Conservation (phyloP, 2,113 vertebrate species). For the Lates calcarifer region DNA sequence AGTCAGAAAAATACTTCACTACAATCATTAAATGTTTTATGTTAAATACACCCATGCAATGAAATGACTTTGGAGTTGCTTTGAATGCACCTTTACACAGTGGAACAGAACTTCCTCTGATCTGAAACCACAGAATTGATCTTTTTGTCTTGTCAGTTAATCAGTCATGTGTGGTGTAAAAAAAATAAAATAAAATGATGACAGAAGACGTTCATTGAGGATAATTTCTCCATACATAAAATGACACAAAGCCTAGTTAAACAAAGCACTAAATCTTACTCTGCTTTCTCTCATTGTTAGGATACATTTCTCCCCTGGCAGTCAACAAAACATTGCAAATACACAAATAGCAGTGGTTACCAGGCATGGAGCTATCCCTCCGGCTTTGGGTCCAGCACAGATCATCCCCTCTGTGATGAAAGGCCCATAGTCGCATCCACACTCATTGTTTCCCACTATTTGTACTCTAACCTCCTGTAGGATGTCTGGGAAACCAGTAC, state of each 20-base stretch:
- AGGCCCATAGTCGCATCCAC: slow-evolving; percentile 15
- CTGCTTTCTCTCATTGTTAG: not conserved
- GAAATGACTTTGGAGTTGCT: too few species aligned
- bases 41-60: too few species aligned
- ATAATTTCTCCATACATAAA: too few species aligned
- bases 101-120: too few species aligned
- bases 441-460: slow-evolving; percentile 67
- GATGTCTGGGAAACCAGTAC: not conserved
- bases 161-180: not conserved
- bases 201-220: not conserved
- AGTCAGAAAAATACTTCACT: too few species aligned
- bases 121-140: too few species aligned
- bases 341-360: not conserved
- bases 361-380: slow-evolving; percentile 81
- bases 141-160: too few species aligned
- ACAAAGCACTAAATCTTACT: too few species aligned
- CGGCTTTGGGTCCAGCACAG: slow-evolving; percentile 79
- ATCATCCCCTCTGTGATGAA: slow-evolving; percentile 82
- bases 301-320: not conserved
- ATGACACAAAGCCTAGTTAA: too few species aligned
- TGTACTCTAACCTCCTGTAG: slow-evolving; percentile 63
- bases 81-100: too few species aligned
- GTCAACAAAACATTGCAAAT: not conserved
- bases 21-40: too few species aligned
- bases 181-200: not conserved